These are phyloP conservation scores for Lithophane semibrunnea DNA, from an alignment of 2,888 invertebrate species.

Conservation along the genomic window DNA sequence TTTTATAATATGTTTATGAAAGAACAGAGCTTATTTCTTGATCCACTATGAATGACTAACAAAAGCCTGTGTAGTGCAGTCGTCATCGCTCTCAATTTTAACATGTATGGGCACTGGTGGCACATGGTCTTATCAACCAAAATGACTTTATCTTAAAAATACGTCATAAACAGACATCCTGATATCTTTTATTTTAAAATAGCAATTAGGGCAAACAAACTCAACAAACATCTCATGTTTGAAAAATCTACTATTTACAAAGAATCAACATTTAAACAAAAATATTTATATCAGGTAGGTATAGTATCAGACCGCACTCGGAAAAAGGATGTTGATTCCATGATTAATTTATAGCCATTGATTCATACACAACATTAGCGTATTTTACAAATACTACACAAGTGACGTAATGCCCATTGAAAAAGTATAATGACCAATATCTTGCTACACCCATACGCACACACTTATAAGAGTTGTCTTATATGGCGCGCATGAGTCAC, in stretches of 20 bases:
- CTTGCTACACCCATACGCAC: constrained; percentile 66
- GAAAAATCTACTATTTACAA: constrained; percentile 24
- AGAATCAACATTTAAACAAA: neutral
- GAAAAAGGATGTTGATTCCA: constrained; percentile 56
- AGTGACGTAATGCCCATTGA: constrained; percentile 81
- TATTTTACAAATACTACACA: constrained; percentile 75
- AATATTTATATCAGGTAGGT: neutral
- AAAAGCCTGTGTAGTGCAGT: constrained; percentile 11
- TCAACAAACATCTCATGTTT: constrained; percentile 20
- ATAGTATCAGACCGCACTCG: constrained; percentile 19
- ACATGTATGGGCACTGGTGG: neutral
- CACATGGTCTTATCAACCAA: constrained; percentile 34
- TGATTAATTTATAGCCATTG: constrained; percentile 63
- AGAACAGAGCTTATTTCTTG: neutral
- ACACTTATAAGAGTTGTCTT: constrained; percentile 65
- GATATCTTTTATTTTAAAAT: constrained; percentile 32
- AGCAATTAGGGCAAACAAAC: constrained; percentile 30
- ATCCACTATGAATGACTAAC: neutral
- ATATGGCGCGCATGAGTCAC: constrained; percentile 75
- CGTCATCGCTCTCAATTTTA: constrained; percentile 20
- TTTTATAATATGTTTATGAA: neutral
- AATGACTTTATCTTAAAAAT: constrained; percentile 45
- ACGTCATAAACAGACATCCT: constrained; percentile 45
- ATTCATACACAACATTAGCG: constrained; percentile 72
- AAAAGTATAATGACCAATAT: constrained; percentile 79